Evolutionary conservation across 2,797 vertebrate genomes (phyloP), one percentile per base, ranked within the genome.

Genomic region (Sciaenops ocellatus): DNA sequence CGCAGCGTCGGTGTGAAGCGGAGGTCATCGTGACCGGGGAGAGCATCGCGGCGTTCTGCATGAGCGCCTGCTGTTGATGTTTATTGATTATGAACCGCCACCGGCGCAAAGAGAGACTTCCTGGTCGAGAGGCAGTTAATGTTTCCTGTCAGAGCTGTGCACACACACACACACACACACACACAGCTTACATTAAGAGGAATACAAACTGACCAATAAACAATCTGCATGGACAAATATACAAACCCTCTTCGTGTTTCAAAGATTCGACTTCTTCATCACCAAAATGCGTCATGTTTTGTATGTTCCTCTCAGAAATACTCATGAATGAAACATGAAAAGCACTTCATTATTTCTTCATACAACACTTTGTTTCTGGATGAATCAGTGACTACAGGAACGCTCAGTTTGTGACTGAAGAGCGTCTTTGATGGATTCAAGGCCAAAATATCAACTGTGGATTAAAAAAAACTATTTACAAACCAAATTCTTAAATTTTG

Each of bases 51-150:
- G 57, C 20, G 41, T 76, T 78, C 72, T 75, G 72, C 71, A 52
- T 5, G 18, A 75, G 69, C 69, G 26, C 62, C 82, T 70, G 76
- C 52, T 47, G 34, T 2, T 34, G 48, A 84, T 69, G 62, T 76
- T 84, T 79, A 87, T 84, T 51, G 77, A 87, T 85, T 64, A 68
- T n/a, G 34, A 73, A 64, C 69, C 44, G 54, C 22, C n/a, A n/a
- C n/a, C n/a, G n/a, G n/a, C n/a, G n/a, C n/a, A 24, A 54, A 56
- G 28, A 56, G 54, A 82, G 26, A 73, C 64, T 28, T 79, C 79
- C 52, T 7, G n/a, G 44, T 3, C 57, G 61, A 64, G 71, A 65
- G 47, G 22, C 64, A 46, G 22, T 63, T 79, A 38, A 22, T 67
- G 50, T 78, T 64, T 38, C n/a, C 78, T 54, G 74, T 69, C 34